Evolutionary conservation across 2,797 vertebrate species (phyloP).

Genomic region (Thalassophryne amazonica): DNA sequence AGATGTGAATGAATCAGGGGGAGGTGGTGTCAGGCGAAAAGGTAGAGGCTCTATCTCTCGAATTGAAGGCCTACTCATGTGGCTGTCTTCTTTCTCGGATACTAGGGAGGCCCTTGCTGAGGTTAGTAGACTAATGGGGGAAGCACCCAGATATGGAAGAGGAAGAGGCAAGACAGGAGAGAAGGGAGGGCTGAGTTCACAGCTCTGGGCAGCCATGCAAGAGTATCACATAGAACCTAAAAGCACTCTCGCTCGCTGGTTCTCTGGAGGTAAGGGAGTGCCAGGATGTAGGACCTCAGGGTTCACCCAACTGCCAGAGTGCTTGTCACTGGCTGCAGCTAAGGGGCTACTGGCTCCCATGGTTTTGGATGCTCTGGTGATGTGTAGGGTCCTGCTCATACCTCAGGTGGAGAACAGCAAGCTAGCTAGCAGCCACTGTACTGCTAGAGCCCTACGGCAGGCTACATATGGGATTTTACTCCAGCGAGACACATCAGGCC

Average conservation of each 20-base stretch:
- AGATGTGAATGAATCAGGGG: conserved; percentile 21
- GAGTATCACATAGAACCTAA: conserved; percentile 81
- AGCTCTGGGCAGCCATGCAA: conserved; percentile 77
- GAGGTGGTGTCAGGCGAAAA: conserved; percentile 27
- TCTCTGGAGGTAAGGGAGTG: conserved; percentile 56
- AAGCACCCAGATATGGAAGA: conserved; percentile 37
- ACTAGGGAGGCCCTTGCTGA: conserved; percentile 76
- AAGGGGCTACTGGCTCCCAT: conserved; percentile 79
- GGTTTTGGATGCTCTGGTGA: conserved; percentile 79
- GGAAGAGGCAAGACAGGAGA: conserved; percentile 49
- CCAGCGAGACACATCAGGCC: conserved; percentile 8
- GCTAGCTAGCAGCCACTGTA: conserved; percentile 79
- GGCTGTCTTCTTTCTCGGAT: conserved; percentile 81
- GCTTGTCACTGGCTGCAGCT: conserved; percentile 71
- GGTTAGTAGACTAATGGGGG: conserved; percentile 74
- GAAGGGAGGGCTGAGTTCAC: conserved; percentile 54
- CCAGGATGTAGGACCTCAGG: conserved; percentile 9
- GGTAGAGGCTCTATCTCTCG: conserved; percentile 57
- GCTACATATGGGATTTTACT: conserved; percentile 86
- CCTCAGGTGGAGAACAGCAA: conserved; percentile 90
- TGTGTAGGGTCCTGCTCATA: conserved; percentile 80
- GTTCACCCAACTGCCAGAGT: conserved; percentile 68
- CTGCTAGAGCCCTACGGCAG: conserved; percentile 81
- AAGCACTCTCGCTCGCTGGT: conserved; percentile 81
- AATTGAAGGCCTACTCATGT: conserved; percentile 81